Evolutionary conservation across 2,888 invertebrate species (phyloP), one percentile per base, ranked within the genome.

Genomic region (Zygogramma bicolorata): DNA sequence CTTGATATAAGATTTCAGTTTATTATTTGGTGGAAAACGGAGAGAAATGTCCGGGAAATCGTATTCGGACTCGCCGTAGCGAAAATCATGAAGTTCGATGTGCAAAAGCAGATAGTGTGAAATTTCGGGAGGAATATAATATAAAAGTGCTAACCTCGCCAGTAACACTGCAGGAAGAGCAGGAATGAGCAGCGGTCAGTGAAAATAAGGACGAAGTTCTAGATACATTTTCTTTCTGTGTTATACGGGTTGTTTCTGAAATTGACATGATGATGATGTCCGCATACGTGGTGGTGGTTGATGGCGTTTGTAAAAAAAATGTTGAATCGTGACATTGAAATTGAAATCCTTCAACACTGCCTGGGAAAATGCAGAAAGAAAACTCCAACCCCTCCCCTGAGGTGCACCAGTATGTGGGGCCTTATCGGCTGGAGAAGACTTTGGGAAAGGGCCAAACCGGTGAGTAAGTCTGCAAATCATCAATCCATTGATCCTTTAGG

Each of bases 371-470:
- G 86, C 86, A 87, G 81, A 87, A 86, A 79, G 86, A 87, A 75
- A 85, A 85, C 63, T 81, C 84, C 57, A 86, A 84, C 73, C 81
- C 85, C 65, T 81, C 90, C 84, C 88, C 89, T 81, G 93, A 93
- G 89, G 90, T 91, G 68, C 95, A 95, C 87, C 95, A 97, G 89
- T 99, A 97, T 90, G 99, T 99, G 84, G 99, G 99, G 82, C 99
- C 99, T 73, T 99, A 98, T 90, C 91, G 98, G 87, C 91, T 99
- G 88, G 99, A 99, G 89, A 99, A 99, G 89, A 99, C 99, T 68
- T 92, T 99, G 79, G 99, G 99, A 83, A 99, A 99, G 88, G 99
- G 99, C 79, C 99, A 99, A 89, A 99, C 99, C 88, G 99, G 99
- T 99, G 89, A 89, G 75, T 49, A 18, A 29, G 6, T 22, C n/a